These are phyloP conservation scores for Alloplasta piceator DNA, from an alignment of 2,888 invertebrate species.

Conservation along the genomic window DNA sequence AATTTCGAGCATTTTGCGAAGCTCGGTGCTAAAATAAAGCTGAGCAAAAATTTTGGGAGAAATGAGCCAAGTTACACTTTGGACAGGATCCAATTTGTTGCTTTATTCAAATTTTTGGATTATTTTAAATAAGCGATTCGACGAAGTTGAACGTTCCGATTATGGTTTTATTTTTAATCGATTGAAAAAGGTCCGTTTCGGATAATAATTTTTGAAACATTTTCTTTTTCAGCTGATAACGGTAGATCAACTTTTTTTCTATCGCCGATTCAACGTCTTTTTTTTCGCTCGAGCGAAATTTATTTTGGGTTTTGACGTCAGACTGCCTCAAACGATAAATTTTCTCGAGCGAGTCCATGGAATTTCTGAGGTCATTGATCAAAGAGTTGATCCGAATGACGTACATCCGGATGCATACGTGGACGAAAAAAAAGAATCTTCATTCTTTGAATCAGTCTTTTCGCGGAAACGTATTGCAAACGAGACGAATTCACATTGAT, in stretches of 20 bases:
- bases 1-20: too few relatives aligned
- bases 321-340: background rate
- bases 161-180: background rate
- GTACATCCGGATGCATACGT: constrained; percentile 23
- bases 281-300: background rate
- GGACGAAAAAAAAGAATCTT: background rate
- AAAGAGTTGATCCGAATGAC: constrained; percentile 19
- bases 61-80: constrained; percentile 10
- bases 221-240: too few relatives aligned
- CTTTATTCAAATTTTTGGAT: too few relatives aligned
- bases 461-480: constrained; percentile 6
- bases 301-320: constrained; percentile 20
- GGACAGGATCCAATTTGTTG: constrained; percentile 22
- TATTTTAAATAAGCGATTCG: too few relatives aligned
- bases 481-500: constrained; percentile 2
- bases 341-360: background rate
- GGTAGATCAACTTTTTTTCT: too few relatives aligned
- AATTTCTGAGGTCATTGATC: background rate
- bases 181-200: too few relatives aligned
- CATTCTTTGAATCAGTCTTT: constrained; percentile 8
- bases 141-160: too few relatives aligned
- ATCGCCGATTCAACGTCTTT: background rate
- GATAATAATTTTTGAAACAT: too few relatives aligned
- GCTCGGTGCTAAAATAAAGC: constrained; percentile 36
- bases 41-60: constrained; percentile 5